Evolutionary conservation across 2,888 invertebrate species (phyloP), one percentile per base, ranked within the genome.

Genomic region (Matsumyia berberina): DNA sequence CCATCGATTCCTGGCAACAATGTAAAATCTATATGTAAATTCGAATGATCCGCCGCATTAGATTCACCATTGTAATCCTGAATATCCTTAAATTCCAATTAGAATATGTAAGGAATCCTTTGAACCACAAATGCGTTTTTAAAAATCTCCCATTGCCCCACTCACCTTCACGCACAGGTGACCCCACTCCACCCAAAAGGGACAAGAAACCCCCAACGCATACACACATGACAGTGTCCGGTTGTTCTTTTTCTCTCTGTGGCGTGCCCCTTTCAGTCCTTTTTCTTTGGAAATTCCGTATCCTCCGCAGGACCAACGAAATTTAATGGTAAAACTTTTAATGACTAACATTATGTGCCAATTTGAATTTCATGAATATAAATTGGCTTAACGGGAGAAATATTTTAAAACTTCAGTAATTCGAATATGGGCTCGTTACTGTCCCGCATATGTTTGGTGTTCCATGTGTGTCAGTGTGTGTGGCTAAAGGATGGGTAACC

Each of bases 281-380:
- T 29, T 66, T 35, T 12, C 29, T 58, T 58, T 5, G 4, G 11
- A 12, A 31, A 19, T 31, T 53, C 29, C 12, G 33, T 15, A 12
- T 53, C 53, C 77, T 51, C 12, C 39, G 19, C 11, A 44, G 49
- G 78, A 19, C 33, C 60, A 17, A 64, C 53, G 29, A 31, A 70
- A 64, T 70, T 64, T 81, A 81, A 81, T 76, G 81, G 81, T 64
- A 53, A 81, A 81, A 81, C 81, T 81, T 81, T 81, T 76, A 81
- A 81, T 81, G 76, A 76, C 81, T 70, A 74, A 64, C 76, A 81
- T 76, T 70, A 76, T 81, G 81, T 74, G 81, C 67, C 81, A 81
- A 81, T 81, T 81, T 81, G 62, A 81, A 81, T 81, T 81, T 81
- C 81, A 81, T 81, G 81, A 81, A 81, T 81, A 81, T 81, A 81